These are phyloP conservation scores for Ecliptopera silaceata DNA, from an alignment of 2,888 invertebrate species.

Conservation along the genomic window DNA sequence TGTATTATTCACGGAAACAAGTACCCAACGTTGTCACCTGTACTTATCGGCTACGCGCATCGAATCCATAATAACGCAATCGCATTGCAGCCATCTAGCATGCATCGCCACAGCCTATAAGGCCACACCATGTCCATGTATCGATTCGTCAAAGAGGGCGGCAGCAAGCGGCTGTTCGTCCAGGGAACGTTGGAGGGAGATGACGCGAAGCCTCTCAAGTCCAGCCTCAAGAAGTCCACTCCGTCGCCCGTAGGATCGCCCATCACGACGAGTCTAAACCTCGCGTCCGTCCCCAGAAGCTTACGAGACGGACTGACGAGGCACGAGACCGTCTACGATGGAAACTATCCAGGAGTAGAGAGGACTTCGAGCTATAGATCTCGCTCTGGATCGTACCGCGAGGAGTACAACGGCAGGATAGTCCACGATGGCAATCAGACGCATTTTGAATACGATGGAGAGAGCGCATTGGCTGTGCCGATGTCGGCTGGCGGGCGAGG, in stretches of 20 bases:
- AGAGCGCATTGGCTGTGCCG: constrained; percentile 71
- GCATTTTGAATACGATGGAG: constrained; percentile 77
- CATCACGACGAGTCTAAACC: constrained; percentile 84
- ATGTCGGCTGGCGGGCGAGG: constrained; percentile 71
- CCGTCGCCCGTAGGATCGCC: constrained; percentile 83
- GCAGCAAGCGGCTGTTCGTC: constrained; percentile 88
- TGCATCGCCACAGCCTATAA: constrained; percentile 62
- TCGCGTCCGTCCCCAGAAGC: constrained; percentile 81
- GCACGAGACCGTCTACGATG: constrained; percentile 78
- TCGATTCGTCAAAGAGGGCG: constrained; percentile 89
- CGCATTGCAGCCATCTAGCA: constrained; percentile 62
- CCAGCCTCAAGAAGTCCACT: constrained; percentile 77
- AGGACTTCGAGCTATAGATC: constrained; percentile 67
- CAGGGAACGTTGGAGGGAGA: constrained; percentile 88
- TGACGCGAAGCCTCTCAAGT: constrained; percentile 78
- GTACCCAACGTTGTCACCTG: constrained; percentile 37
- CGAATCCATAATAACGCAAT: constrained; percentile 69
- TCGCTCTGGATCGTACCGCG: constrained; percentile 69
- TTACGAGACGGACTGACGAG: constrained; percentile 78
- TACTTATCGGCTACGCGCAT: constrained; percentile 52
- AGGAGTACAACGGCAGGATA: constrained; percentile 75
- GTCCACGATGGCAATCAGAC: constrained; percentile 79
- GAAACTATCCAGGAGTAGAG: constrained; percentile 76
- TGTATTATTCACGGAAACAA: constrained; percentile 27
- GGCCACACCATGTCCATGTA: constrained; percentile 87